Evolutionary conservation across 1,140 invertebrate genomes (phyloP), one percentile per base, ranked within the genome.

Genomic region (Euschistus heros): DNA sequence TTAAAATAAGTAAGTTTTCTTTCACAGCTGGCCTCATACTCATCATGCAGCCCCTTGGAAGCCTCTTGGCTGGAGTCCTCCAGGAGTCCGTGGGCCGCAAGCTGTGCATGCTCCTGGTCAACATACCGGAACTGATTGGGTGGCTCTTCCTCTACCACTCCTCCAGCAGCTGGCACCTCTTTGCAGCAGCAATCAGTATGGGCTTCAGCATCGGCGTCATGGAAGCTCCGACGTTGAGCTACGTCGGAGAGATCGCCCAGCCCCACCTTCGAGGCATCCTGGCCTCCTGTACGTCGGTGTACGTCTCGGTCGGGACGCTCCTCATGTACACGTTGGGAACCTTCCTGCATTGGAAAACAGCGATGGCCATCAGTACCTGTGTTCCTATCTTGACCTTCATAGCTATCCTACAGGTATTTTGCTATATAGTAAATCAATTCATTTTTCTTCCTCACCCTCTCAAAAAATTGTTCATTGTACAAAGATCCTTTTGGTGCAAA

Each of bases 161-260:
- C 8, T 37, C 5, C 33, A 37, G 33, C 33, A 37, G 33, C 33
- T 37, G 33, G 33, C 33, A 37, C 33, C 64, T 74, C 24, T 71
- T 69, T 47, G n/a, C 64, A 0, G 68, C 72, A 0, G 64, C 68
- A 1, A 52, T 69, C 4, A 17, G 69, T 17, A 70, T 73, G 66
- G 73, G 73, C 10, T 67, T 70, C 60, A 70, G 68, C 46, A 63
- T 78, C 20, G 80, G 80, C 0, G 75, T 82, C 10, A 78, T 80
- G 77, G 73, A 74, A 55, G 80, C 79, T 10, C 80, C 80, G 1
- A 77, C 78, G 15, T 73, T 78, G 47, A 75, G 78, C 2, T 82
- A 82, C 67, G 75, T 82, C 8, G 79, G 79, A 5, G 80, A 82
- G 73, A 78, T 81, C 6, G 76, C 76, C 30, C 80, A 76, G 72